Evolutionary conservation across 2,888 invertebrate species (phyloP), one percentile per base, ranked within the genome.

Genomic region (Plemyria rubiginata): DNA sequence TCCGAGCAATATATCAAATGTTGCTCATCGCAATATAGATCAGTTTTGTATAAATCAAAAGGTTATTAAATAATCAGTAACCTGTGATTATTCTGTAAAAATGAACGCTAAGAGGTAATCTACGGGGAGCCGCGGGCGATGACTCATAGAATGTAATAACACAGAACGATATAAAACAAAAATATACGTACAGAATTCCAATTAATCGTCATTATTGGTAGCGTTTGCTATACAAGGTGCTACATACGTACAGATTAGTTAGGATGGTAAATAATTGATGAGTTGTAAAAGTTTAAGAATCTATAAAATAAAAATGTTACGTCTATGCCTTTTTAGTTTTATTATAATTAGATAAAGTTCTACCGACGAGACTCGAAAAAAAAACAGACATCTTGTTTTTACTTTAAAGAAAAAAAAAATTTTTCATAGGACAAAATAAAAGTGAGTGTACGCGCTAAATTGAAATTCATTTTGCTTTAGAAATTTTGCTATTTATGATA

Each of bases 201-300:
- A 87, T 86, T 85, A 86, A 84, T 81, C 78, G 79, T 81, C 80
- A 84, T 86, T 84, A 85, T 86, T 84, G 82, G 81, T 81, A 78
- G 76, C 78, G 77, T 79, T 76, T 54, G 50, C 51, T 58, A 40
- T 22, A 60, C 49, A 70, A 73, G 73, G 70, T 75, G 54, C 41
- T 38, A 38, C 36, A 38, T 11, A 38, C 6, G 5, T 32, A 32
- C 32, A 32, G 32, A 32, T 38, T 38, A 38, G 36, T 38, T 38
- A 9, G 36, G 36, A 11, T 11, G 11, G 8, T 38, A 9, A 38
- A 38, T 38, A 11, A 11, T 38, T 38, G 6, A 11, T 3, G 36
- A 11, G 36, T 38, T 11, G 32, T 22, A 22, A 22, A 22, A 22
- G 22, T 22, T 22, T 22, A 22, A 22, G 22, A 22, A 22, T 22